These are phyloP conservation scores for Umimayanthus kanabou DNA, from an alignment of 92 coral and sea anemone genomes.

Conservation along the genomic window DNA sequence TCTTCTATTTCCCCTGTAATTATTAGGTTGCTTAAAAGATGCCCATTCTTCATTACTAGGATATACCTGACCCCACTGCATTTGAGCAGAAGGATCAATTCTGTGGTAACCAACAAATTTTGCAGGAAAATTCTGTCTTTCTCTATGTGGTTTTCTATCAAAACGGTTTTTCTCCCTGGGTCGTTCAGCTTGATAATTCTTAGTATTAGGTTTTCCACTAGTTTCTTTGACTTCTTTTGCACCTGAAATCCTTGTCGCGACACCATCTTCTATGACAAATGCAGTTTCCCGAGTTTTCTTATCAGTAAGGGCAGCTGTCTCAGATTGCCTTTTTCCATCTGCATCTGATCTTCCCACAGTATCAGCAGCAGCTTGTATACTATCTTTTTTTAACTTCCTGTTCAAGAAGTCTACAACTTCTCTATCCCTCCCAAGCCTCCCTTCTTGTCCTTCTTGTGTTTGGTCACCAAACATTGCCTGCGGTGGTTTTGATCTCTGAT, in stretches of 20 bases:
- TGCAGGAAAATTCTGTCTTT: background rate
- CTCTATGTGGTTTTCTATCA: slow-evolving; percentile 18
- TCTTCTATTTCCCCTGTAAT: slow-evolving; percentile 30
- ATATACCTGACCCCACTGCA: too few relatives aligned
- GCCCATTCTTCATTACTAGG: background rate
- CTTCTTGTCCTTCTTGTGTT: background rate
- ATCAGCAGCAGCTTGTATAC: background rate
- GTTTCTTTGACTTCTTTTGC: slow-evolving; percentile 16
- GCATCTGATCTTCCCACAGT: background rate
- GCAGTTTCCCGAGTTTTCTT: background rate
- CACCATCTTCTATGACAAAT: background rate
- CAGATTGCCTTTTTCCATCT: background rate
- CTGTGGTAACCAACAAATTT: background rate
- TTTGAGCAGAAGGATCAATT: too few relatives aligned
- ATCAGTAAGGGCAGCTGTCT: background rate
- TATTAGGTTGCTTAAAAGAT: background rate
- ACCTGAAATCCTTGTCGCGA: background rate
- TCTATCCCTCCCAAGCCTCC: slow-evolving; percentile 17
- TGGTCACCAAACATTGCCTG: background rate
- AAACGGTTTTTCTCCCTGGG: background rate
- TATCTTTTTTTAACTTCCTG: slow-evolving; percentile 10
- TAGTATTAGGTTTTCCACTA: background rate
- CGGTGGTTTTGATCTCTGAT: slow-evolving; percentile 15
- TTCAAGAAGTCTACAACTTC: slow-evolving; percentile 42
- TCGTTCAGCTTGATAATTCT: background rate